Conservation (phyloP, 1,140 invertebrate genomes). For the Sminthurinus signatus region DNA sequence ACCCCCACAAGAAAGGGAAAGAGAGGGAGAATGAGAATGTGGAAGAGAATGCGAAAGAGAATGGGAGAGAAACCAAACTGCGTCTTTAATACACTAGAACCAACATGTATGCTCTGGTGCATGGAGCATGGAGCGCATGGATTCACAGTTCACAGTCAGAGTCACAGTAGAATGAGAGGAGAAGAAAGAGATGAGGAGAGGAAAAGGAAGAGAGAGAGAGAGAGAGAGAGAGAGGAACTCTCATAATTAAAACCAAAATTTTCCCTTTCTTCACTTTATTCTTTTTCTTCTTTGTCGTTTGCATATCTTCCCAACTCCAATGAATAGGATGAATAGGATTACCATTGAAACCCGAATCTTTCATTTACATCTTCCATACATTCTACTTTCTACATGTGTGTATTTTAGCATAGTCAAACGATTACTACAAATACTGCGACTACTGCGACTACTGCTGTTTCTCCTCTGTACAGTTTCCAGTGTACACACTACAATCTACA, state of each 20-base stretch:
- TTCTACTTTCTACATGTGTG: no score
- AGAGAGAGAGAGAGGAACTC: not conserved
- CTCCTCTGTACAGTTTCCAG: no score
- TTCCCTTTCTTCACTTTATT: no score
- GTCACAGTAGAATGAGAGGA: not conserved
- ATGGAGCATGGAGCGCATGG: not conserved
- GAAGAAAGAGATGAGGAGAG: not conserved
- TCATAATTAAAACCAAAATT: no score
- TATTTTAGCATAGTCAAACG: no score
- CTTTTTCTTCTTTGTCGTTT: not conserved
- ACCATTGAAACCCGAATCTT: not conserved
- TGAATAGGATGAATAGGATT: constrained; percentile 8
- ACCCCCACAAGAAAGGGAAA: no score
- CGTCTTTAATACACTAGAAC: no score
- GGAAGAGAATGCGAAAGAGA: not conserved
- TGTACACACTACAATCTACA: no score
- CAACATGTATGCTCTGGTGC: no score
- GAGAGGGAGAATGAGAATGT: no score
- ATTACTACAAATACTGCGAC: no score
- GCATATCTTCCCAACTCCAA: constrained; percentile 8
- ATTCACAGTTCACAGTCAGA: not conserved
- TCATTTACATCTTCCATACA: not conserved
- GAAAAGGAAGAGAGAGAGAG: not conserved
- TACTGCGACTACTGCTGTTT: no score
- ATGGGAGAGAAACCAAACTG: not conserved